Conservation (phyloP, 1,140 invertebrate species). For the Plectrocnemia conspersa region DNA sequence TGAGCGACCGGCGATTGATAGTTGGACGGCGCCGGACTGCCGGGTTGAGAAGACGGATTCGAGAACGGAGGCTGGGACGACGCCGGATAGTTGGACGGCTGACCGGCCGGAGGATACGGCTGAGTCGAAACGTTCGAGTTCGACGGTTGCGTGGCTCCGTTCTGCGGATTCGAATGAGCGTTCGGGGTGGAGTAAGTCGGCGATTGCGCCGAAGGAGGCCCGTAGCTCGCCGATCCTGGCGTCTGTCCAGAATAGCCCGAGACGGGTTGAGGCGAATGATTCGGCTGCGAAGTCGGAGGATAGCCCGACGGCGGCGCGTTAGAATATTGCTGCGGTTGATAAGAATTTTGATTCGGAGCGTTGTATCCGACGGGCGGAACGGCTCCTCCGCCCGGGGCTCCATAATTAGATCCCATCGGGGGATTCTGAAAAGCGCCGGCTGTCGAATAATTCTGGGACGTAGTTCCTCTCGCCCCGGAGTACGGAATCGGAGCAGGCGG, state of each 20-base stretch:
- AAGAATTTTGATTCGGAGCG: slow-evolving; percentile 38
- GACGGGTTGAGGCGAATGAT: slow-evolving; percentile 49
- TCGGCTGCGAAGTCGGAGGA: slow-evolving; percentile 48
- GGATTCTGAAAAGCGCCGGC: slow-evolving; percentile 25
- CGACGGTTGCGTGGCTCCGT: slow-evolving; percentile 42
- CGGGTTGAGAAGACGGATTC: slow-evolving; percentile 50
- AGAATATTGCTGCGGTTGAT: slow-evolving; percentile 49
- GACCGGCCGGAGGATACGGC: slow-evolving; percentile 45
- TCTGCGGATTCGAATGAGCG: slow-evolving; percentile 46
- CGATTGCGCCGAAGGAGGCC: slow-evolving; percentile 48
- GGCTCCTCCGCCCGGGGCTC: slow-evolving; percentile 7
- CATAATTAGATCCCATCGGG: slow-evolving; percentile 25
- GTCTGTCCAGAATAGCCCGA: slow-evolving; percentile 43
- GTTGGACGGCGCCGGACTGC: slow-evolving; percentile 42
- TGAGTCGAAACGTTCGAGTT: slow-evolving; percentile 40
- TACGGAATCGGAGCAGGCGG: slow-evolving; percentile 43
- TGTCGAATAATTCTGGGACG: slow-evolving; percentile 27
- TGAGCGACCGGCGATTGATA: slow-evolving; percentile 28
- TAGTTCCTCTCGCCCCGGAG: slow-evolving; percentile 39
- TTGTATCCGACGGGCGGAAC: slow-evolving; percentile 25
- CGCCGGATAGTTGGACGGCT: slow-evolving; percentile 47
- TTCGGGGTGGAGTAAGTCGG: slow-evolving; percentile 39
- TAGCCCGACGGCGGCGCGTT: slow-evolving; percentile 48
- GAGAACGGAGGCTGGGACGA: slow-evolving; percentile 48
- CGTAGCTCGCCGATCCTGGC: slow-evolving; percentile 47